phyloP scores from a whole-genome alignment of 2,888 invertebrate genomes.

The Siphlonurus alternatus region DNA sequence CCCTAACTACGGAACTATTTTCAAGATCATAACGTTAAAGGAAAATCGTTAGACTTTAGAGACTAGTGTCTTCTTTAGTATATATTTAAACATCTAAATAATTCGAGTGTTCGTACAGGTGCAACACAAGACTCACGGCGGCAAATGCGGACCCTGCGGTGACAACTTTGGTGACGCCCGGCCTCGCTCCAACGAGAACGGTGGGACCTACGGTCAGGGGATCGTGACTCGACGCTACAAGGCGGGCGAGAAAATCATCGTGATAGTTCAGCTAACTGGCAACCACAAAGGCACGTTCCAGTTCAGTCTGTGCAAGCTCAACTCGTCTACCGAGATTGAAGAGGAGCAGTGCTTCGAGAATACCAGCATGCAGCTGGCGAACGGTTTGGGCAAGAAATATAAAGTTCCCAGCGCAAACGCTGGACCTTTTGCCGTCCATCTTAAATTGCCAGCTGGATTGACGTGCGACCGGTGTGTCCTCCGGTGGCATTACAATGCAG shows the following conservation, averaged over 20 bases:
- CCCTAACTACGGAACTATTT: too few relatives aligned
- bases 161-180: slow-evolving; percentile 12
- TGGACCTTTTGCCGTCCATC: slow-evolving; percentile 5
- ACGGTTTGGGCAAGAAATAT: slow-evolving; percentile 6
- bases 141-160: slow-evolving; percentile 16
- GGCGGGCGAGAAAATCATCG: slow-evolving; percentile 13
- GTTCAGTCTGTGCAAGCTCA: slow-evolving; percentile 14
- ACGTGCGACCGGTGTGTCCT: slow-evolving; percentile 16
- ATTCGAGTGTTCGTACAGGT: neutral
- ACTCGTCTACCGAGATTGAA: slow-evolving; percentile 16
- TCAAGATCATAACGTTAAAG: too few relatives aligned
- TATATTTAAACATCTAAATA: neutral
- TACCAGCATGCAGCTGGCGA: slow-evolving; percentile 13
- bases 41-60: too few relatives aligned
- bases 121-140: slow-evolving; percentile 11
- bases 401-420: neutral
- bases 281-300: slow-evolving; percentile 17
- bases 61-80: too few relatives aligned
- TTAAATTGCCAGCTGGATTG: slow-evolving; percentile 13
- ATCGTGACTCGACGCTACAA: slow-evolving; percentile 13
- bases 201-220: slow-evolving; percentile 14
- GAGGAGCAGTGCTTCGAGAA: slow-evolving; percentile 21
- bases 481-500: slow-evolving; percentile 15
- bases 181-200: slow-evolving; percentile 16
- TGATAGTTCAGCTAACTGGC: slow-evolving; percentile 17